Evolutionary conservation across 35 echinoderm and acorn worm genomes (phyloP), one percentile per base, ranked within the genome.

Genomic region (Strongylocentrotus purpuratus): DNA sequence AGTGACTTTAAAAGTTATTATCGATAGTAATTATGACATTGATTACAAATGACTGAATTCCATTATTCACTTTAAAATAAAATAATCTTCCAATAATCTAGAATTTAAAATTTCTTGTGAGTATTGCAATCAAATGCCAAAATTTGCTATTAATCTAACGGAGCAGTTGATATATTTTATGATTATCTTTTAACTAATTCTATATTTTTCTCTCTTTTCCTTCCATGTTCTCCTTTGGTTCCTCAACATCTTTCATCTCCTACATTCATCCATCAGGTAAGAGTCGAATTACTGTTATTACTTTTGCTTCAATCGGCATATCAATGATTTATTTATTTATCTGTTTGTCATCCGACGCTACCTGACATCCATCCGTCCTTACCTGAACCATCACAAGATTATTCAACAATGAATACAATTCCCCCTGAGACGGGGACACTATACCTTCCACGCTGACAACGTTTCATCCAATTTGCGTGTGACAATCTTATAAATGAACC

Each of bases 351-450:
- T 78, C 28, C 20, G 65, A n/a, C 28, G 65, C 65, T 78, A 22
- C 28, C 65, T n/a, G 65, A 78, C 65, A 78, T 78, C 65, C 7
- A 78, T 28, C 28, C 25, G 5, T 25, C 28, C 28, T 8, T 78
- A 78, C 65, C 65, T 78, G 20, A 22, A 78, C 65, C 65, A 78
- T 78, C 65, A 78, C 65, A 78, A 78, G 65, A 78, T 78, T 78
- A 78, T n/a, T 78, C 65, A 78, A 78, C 65, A 78, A 78, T 78
- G 65, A n/a, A n/a, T 41, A 78, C 4, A 8, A 78, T 78, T 78
- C 65, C 65, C 28, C 65, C 25, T 1, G 65, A 28, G 65, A 78
- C 28, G 65, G 50, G 65, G 65, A 7, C 28, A 28, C 65, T 4
- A n/a, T 78, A 28, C 65, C 65, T 78, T n/a, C 18, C 22, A 28